Evolutionary conservation across 1,140 invertebrate genomes (phyloP), one percentile per base, ranked within the genome.

Genomic region (Lepidotrigona ventralis): DNA sequence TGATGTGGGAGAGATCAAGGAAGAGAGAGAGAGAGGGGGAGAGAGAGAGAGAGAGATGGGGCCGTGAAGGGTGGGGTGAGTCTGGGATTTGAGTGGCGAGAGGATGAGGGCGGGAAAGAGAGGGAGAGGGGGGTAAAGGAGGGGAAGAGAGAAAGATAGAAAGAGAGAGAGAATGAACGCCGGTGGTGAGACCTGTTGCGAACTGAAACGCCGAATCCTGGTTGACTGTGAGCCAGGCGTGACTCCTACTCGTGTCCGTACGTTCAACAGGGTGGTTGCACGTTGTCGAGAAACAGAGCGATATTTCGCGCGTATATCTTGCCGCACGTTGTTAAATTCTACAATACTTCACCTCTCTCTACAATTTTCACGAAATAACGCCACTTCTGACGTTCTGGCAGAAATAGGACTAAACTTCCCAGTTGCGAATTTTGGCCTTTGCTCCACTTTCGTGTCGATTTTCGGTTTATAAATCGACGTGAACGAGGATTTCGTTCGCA

Each of bases 101-200:
- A 68, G 68, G 78, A 64, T 53, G 84, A 80, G 78, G 63, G 63
- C 15, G 86, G 72, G 78, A 83, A 54, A 64, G 86, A 68, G 70
- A 63, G 86, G 84, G 56, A 84, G 39, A 76, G 71, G 63, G 79
- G 72, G 79, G 72, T 83, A 39, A 75, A 39, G 58, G 39, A 33
- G 83, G 64, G 72, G n/a, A 46, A 53, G 78, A 78, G 74, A 33
- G 83, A 81, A 63, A 78, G 81, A 29, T 51, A 78, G 75, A 77
- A 73, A 70, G 78, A 76, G 71, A 80, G 51, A 76, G 79, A 84
- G 83, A 80, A 86, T 81, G 78, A 86, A 89, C 84, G 86, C 74
- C 79, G 88, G 87, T 91, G 86, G 89, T 87, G 91, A 90, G 91
- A 93, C 93, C 92, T 93, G 93, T 93, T 93, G 92, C 92, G 90